A percentile compares a stretch with the other conserved stretches of the same genome.
phyloP scores from a whole-genome alignment of 2,797 vertebrate genomes.

The Sebastiscus tertius region DNA sequence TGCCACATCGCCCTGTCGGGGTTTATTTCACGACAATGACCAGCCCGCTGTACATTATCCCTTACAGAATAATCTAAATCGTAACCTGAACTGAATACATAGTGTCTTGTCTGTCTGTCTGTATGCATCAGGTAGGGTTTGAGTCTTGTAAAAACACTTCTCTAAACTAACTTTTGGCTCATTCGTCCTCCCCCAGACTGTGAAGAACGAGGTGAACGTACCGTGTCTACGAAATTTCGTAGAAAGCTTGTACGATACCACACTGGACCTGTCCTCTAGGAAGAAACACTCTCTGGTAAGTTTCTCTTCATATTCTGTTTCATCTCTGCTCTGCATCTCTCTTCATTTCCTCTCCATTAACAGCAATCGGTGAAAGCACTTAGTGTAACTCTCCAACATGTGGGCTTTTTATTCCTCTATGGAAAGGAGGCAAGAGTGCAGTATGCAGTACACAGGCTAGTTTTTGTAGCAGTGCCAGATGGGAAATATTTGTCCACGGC shows the following conservation, averaged over 20 bases:
- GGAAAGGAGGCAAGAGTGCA: conserved; percentile 37
- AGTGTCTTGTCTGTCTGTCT: neutral
- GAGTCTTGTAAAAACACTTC: neutral
- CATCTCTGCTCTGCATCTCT: conserved; percentile 18
- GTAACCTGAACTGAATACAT: neutral
- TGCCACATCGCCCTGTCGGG: too few relatives aligned
- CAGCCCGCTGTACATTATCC: too few relatives aligned
- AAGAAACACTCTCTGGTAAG: conserved; percentile 99
- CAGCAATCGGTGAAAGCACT: conserved; percentile 54
- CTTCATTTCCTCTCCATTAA: conserved; percentile 63
- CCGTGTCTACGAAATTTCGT: conserved; percentile 98
- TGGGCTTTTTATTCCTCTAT: conserved; percentile 56
- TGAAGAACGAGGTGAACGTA: conserved; percentile 99
- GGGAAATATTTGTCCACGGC: conserved; percentile 42
- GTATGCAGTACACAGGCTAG: neutral
- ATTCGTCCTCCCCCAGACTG: conserved; percentile 82
- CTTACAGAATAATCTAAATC: neutral
- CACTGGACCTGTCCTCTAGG: conserved; percentile 95
- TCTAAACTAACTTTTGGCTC: neutral
- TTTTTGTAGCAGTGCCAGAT: conserved; percentile 46
- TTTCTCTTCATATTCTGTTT: conserved; percentile 42
- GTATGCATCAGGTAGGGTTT: neutral
- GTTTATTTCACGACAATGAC: too few relatives aligned
- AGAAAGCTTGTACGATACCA: conserved; percentile 96
- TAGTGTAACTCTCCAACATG: conserved; percentile 51